Evolutionary conservation across 2,113 vertebrate species (phyloP).

Genomic region (Pan troglodytes): DNA sequence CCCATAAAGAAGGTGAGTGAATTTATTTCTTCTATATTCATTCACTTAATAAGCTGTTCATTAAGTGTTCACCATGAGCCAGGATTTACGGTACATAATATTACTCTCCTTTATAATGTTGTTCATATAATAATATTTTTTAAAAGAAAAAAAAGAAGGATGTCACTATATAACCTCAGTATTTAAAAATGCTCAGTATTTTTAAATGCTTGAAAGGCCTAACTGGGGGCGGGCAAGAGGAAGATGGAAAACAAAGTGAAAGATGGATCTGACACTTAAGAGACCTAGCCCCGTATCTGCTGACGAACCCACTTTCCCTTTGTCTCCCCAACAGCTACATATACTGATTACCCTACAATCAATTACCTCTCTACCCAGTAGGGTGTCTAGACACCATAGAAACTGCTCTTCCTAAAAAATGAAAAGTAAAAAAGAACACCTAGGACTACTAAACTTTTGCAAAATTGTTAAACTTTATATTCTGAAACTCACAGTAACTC

Average conservation of each 20-base stretch:
- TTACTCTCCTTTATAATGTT: not conserved
- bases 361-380: not conserved
- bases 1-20: not conserved
- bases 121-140: not conserved
- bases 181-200: not conserved
- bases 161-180: not conserved
- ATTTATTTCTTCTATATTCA: not conserved
- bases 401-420: not conserved
- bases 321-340: not conserved
- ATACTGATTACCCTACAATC: not conserved
- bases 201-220: not conserved
- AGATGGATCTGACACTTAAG: not conserved
- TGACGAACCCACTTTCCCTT: not conserved
- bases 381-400: not conserved
- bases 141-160: not conserved
- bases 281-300: not conserved
- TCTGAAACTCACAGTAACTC: conserved; percentile 6
- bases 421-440: not conserved
- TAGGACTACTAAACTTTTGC: not conserved
- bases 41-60: not conserved
- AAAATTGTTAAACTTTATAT: not conserved
- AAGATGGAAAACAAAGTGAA: not conserved
- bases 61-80: not conserved
- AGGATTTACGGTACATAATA: not conserved
- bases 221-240: not conserved